Percentiles rank a stretch among this genome's conserved stretches.
These are phyloP conservation scores for Ibycter americanus DNA, from an alignment of 2,797 vertebrate genomes.

Conservation along the genomic window DNA sequence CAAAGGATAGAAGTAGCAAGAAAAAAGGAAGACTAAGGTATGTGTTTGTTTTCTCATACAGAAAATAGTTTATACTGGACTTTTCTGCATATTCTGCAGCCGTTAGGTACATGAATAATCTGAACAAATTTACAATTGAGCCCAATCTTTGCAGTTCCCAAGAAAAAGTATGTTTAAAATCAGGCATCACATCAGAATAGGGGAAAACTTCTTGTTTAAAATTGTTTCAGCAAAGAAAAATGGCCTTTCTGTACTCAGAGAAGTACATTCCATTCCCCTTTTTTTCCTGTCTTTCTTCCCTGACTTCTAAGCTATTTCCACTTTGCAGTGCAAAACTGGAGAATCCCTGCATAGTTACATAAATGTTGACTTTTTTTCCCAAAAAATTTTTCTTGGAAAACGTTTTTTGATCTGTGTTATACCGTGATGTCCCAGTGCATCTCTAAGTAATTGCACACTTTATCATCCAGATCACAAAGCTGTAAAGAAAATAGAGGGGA, in stretches of 20 bases:
- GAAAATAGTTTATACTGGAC: background rate
- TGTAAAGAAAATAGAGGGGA: background rate
- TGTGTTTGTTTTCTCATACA: background rate
- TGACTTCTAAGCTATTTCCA: background rate
- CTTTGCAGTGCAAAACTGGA: background rate
- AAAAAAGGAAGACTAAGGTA: background rate
- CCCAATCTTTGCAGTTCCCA: background rate
- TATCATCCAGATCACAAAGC: background rate
- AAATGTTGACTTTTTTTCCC: background rate
- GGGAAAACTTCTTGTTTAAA: background rate
- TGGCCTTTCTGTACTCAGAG: background rate
- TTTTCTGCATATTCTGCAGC: background rate
- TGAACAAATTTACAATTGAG: background rate
- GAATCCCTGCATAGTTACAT: background rate
- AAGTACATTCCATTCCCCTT: fast-evolving
- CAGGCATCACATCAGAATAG: background rate
- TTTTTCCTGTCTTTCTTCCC: background rate
- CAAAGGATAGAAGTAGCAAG: background rate
- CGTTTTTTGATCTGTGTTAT: background rate
- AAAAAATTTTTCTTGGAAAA: background rate
- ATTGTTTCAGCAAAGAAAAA: background rate
- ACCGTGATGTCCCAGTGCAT: too few relatives aligned
- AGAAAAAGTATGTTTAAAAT: background rate
- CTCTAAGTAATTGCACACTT: background rate
- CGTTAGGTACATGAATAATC: background rate